These are phyloP conservation scores for Cepaea hortensis DNA, from an alignment of 2,888 invertebrate genomes.

Conservation along the genomic window DNA sequence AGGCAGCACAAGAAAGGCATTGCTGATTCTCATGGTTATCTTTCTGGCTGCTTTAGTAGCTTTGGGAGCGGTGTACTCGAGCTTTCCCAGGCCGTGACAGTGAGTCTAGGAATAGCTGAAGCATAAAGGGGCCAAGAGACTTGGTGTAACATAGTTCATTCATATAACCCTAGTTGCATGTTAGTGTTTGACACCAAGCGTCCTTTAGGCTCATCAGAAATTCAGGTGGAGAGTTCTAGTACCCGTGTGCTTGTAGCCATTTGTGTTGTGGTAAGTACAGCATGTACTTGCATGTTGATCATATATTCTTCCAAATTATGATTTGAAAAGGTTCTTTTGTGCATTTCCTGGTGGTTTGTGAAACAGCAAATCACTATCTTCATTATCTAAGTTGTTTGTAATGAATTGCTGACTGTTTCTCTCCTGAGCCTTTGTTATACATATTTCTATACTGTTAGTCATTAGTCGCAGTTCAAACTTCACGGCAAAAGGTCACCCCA, in stretches of 20 bases:
- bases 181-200: not conserved
- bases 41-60: constrained; percentile 83
- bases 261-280: not conserved
- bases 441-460: no score
- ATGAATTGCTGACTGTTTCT: no score
- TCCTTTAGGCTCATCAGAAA: not conserved
- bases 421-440: no score
- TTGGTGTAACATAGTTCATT: not conserved
- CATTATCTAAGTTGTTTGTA: not conserved
- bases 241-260: not conserved
- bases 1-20: constrained; percentile 73
- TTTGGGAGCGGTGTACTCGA: constrained; percentile 85
- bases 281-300: not conserved
- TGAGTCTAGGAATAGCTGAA: constrained; percentile 79
- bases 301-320: not conserved
- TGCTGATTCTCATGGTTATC: constrained; percentile 82
- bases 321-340: not conserved
- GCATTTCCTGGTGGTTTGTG: not conserved
- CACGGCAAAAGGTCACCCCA: no score
- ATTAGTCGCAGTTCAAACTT: no score
- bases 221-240: not conserved
- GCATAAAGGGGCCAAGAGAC: not conserved
- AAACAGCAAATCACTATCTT: not conserved
- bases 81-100: constrained; percentile 91
- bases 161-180: not conserved